Evolutionary conservation across 2,888 invertebrate genomes (phyloP).

Genomic region (Eilema griseolum): DNA sequence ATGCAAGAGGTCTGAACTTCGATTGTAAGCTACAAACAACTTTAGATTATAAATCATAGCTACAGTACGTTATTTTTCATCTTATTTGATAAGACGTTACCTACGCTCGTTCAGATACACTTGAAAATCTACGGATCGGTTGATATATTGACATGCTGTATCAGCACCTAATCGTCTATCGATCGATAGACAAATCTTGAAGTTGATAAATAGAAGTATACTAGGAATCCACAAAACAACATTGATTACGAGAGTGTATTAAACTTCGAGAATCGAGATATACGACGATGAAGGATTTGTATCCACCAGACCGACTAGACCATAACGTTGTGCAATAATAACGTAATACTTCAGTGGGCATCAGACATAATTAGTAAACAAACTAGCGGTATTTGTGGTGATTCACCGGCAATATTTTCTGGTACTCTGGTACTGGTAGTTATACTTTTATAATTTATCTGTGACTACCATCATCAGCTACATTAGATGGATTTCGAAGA

Average conservation of each 20-base stretch:
- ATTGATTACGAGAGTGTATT: neutral
- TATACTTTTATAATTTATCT: conserved; percentile 22
- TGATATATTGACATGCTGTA: conserved; percentile 3
- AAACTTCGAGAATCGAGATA: neutral
- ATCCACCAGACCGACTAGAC: conserved; percentile 24
- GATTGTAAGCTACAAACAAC: neutral
- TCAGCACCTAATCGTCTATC: conserved; percentile 4
- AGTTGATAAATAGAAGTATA: conserved; percentile 3
- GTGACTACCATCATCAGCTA: neutral
- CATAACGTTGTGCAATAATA: conserved; percentile 39
- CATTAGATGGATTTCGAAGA: neutral
- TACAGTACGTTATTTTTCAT: neutral
- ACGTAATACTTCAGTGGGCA: conserved; percentile 31
- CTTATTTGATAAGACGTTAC: neutral
- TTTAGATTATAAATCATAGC: neutral
- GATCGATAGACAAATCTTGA: neutral
- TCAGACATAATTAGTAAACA: conserved; percentile 39
- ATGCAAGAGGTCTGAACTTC: neutral
- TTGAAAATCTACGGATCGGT: neutral
- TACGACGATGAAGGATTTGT: neutral
- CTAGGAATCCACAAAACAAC: neutral
- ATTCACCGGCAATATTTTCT: conserved; percentile 32
- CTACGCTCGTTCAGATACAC: neutral
- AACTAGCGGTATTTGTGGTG: conserved; percentile 23
- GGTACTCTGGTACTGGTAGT: neutral